Evolutionary conservation across 2,113 vertebrate species (phyloP), one percentile per base, ranked within the genome.

Genomic region (Scartelaos histophorus): DNA sequence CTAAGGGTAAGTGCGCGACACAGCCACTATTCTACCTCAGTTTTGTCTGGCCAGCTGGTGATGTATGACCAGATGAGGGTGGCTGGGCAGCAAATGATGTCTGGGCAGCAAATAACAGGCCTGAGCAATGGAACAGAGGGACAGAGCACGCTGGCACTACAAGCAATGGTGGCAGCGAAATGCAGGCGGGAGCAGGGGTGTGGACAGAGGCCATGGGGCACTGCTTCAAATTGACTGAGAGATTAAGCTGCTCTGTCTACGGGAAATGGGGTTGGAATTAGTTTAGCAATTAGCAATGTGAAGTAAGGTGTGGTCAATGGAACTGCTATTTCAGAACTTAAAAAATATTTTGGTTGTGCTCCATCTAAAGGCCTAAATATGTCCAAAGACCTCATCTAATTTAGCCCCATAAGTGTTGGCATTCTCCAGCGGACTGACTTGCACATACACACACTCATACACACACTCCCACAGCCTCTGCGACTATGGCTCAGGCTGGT

Each of bases 11-110:
- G 92, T 88, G 89, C 85, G 76, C 84, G 84, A 68, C 67, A 65
- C 75, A 77, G 82, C 81, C 66, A 75, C 80, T 66, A 66, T 17
- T n/a, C 76, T 81, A 82, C 84, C 80, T 82, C 56, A 76, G 76
- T 79, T 85, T 71, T 77, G 80, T 69, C 74, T 71, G 70, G 82
- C 85, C 90, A 92, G 89, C 90, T 91, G 91, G 84, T 90, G 78
- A 74, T 81, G 76, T 81, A 80, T 76, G 74, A 86, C 82, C 83
- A 78, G 74, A 75, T 85, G 89, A 81, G 86, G 82, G 83, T 74
- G 73, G 54, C 78, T 84, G 77, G 72, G 43, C 46, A 70, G 76
- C 66, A 66, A 70, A 85, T 70, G 38, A 79, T 68, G 53, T 51
- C 78, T 83, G 77, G 72, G 43, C 46, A 70, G 77, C 66, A 66